A percentile compares a stretch with the other conserved stretches of the same genome.
These are phyloP conservation scores for Varanus salvator DNA, from an alignment of 2,113 vertebrate genomes.

Conservation along the genomic window DNA sequence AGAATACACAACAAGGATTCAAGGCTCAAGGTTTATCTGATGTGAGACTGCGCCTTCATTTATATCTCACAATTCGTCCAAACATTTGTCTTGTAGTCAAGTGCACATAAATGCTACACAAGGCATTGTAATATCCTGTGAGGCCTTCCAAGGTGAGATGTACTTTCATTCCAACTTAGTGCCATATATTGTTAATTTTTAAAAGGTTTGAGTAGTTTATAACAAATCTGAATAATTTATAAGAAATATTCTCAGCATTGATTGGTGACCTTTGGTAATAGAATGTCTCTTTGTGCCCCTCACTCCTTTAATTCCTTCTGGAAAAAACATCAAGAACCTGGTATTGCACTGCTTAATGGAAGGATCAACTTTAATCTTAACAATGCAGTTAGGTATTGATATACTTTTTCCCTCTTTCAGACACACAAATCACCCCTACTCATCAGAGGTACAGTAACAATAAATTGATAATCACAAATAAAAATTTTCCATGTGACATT, in stretches of 20 bases:
- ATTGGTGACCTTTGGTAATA: constrained; percentile 74
- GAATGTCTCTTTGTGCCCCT: constrained; percentile 68
- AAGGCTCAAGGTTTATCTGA: constrained; percentile 55
- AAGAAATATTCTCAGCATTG: constrained; percentile 72
- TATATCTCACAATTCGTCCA: constrained; percentile 52
- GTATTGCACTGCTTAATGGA: constrained; percentile 64
- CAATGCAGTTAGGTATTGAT: constrained; percentile 41
- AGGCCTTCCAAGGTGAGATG: constrained; percentile 63
- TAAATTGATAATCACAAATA: constrained; percentile 57
- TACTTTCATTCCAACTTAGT: constrained; percentile 16
- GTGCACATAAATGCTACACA: constrained; percentile 29
- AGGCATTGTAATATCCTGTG: constrained; percentile 8
- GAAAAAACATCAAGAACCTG: constrained; percentile 66
- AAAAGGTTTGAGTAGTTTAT: constrained; percentile 73
- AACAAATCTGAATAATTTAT: constrained; percentile 80
- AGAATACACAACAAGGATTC: constrained; percentile 67
- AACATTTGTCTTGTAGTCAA: constrained; percentile 18
- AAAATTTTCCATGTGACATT: accelerated
- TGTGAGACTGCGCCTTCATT: constrained; percentile 46
- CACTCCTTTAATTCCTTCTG: constrained; percentile 67
- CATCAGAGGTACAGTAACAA: constrained; percentile 37
- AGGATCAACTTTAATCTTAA: constrained; percentile 64
- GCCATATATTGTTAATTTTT: constrained; percentile 51
- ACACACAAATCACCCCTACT: constrained; percentile 52
- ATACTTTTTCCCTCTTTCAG: constrained; percentile 36